Evolutionary conservation across 2,888 invertebrate species (phyloP).

Genomic region (Drosophila koepferae): DNA sequence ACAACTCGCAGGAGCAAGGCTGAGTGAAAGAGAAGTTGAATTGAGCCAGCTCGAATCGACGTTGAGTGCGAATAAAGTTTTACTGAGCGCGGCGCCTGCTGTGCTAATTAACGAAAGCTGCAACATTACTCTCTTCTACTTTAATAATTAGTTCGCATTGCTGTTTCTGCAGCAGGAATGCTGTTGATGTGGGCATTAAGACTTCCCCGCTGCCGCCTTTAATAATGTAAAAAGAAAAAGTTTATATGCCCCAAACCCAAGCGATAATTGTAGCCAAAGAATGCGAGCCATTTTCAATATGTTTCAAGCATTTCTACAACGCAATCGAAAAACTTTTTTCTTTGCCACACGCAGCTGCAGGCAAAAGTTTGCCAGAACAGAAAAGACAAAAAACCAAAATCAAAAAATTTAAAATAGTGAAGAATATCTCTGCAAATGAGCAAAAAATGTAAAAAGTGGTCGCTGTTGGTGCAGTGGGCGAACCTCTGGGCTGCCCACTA

Average conservation of each 20-base stretch:
- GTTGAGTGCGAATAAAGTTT: constrained; percentile 18
- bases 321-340: constrained; percentile 34
- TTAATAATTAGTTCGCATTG: constrained; percentile 16
- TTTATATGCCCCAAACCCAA: constrained; percentile 30
- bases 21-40: constrained; percentile 32
- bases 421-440: constrained; percentile 59
- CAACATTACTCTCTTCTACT: constrained; percentile 23
- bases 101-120: constrained; percentile 67
- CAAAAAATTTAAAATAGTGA: background rate
- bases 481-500: constrained; percentile 28
- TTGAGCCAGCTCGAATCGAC: background rate
- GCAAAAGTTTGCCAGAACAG: constrained; percentile 69
- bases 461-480: background rate
- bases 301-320: constrained; percentile 48
- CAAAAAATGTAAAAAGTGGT: constrained; percentile 46
- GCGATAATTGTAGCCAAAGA: constrained; percentile 30
- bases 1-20: constrained; percentile 32
- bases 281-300: constrained; percentile 55
- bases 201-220: constrained; percentile 10
- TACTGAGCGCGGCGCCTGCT: constrained; percentile 15
- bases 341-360: constrained; percentile 53
- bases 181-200: constrained; percentile 9
- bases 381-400: constrained; percentile 11
- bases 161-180: background rate
- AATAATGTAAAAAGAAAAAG: constrained; percentile 40